phyloP scores from a whole-genome alignment of 2,797 vertebrate genomes.

The Lutjanus argentimaculatus region DNA sequence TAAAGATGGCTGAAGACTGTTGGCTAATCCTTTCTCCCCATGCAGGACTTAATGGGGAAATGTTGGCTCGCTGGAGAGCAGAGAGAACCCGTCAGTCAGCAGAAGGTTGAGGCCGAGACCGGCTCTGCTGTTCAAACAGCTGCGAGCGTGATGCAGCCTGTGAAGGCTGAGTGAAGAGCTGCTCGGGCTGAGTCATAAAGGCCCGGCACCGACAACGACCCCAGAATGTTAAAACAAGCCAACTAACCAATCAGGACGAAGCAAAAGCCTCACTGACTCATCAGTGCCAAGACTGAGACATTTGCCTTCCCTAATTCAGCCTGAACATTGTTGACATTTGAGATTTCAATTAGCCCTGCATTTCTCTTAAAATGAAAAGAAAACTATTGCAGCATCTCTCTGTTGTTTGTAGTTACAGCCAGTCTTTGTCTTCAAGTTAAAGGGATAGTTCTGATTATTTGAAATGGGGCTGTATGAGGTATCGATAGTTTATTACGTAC shows the following conservation, averaged over 20 bases:
- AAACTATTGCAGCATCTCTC: neutral
- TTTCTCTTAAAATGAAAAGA: neutral
- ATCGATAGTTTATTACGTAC: too few relatives aligned
- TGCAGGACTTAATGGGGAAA: conserved; percentile 60
- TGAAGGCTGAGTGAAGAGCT: conserved; percentile 42
- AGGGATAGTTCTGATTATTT: too few relatives aligned
- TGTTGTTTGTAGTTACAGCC: neutral
- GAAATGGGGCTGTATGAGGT: too few relatives aligned
- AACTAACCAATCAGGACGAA: conserved; percentile 22
- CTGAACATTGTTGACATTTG: conserved; percentile 12
- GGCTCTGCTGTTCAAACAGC: conserved; percentile 60
- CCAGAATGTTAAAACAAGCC: conserved; percentile 44
- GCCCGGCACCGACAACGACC: conserved; percentile 26
- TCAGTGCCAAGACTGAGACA: neutral
- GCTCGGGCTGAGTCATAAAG: conserved; percentile 64
- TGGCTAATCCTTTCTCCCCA: conserved; percentile 58
- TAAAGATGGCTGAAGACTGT: conserved; percentile 48
- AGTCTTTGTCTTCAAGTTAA: neutral
- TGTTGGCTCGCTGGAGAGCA: conserved; percentile 51
- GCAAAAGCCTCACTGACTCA: conserved; percentile 45
- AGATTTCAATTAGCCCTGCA: neutral
- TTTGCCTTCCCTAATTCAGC: conserved; percentile 13
- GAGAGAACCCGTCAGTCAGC: conserved; percentile 28
- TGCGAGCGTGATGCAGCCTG: conserved; percentile 32
- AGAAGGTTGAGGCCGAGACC: conserved; percentile 31